Base-by-base conservation (phyloP, 2,888 invertebrate species). In the Hipparchia sbordonii region DNA sequence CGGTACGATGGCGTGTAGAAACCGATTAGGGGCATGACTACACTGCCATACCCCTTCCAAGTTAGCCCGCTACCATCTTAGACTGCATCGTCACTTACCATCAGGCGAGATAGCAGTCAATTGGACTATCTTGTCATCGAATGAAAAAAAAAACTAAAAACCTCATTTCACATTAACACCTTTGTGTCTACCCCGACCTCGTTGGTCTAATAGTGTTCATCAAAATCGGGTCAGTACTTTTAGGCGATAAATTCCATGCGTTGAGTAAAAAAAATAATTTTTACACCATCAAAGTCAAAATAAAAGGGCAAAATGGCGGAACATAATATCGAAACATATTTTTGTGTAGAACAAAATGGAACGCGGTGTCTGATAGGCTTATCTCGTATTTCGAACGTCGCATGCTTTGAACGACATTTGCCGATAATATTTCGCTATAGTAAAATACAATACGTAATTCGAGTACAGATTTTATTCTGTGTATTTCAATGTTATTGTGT, bases 371-470 rank as follows among this genome's bases (percentile, higher is more conserved):
- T 72, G 74, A 74, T 74, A 71, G 71, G 73, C 71, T 75, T 75
- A 75, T 75, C 72, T 70, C 74, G 67, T 67, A 67, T 75, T 71
- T 67, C 71, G 68, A 70, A 67, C 54, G 75, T 74, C 74, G 67
- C 72, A 70, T 65, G 70, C 70, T 72, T 65, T 74, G 74, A 74
- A 70, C 72, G 75, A 74, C 75, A 70, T 74, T 67, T 23, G 51
- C 70, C 48, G 75, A 75, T 75, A 74, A 73, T 73, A 73, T 72
- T 69, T 60, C 51, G 62, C 45, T 63, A 10, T 56, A 65, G 13
- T 57, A 57, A 13, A 62, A 46, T 57, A 57, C 57, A 57, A 46
- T 46, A 48, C 62, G 46, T 13, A 46, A 62, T 46, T n/a, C 13
- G n/a, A 46, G 13, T 62, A 62, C 39, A 33, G 10, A 60, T 33